Conservation (phyloP, 2,888 invertebrate genomes). For the Drosophila monieri region DNA sequence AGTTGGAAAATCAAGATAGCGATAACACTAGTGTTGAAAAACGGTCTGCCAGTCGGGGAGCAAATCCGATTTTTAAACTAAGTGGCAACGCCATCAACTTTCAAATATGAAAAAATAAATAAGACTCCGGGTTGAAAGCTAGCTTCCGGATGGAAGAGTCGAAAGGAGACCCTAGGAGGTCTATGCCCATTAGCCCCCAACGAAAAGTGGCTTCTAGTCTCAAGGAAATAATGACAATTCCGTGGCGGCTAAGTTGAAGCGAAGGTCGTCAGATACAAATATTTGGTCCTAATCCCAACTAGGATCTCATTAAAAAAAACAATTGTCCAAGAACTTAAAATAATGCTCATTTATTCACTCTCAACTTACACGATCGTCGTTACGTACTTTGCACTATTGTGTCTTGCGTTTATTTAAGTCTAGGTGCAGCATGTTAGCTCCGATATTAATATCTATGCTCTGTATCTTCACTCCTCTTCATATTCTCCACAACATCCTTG, state of each 20-base stretch:
- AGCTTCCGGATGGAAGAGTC: neutral
- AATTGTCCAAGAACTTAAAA: constrained; percentile 35
- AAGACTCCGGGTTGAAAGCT: neutral
- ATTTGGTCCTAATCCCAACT: too few relatives aligned
- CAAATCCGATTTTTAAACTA: too few relatives aligned
- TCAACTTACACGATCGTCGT: constrained; percentile 63
- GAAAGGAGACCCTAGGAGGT: too few relatives aligned
- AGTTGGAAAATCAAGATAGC: neutral
- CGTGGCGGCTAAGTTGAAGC: too few relatives aligned
- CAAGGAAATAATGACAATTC: too few relatives aligned
- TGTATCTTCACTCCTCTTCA: constrained; percentile 6
- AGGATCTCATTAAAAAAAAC: neutral
- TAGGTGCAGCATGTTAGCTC: constrained; percentile 52
- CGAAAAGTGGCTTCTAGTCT: too few relatives aligned
- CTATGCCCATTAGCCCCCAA: too few relatives aligned
- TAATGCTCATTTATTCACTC: constrained; percentile 64
- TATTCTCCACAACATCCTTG: constrained; percentile 20
- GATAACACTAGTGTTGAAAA: neutral
- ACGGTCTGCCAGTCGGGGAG: neutral
- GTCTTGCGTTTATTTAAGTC: constrained; percentile 65
- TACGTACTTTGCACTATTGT: constrained; percentile 73
- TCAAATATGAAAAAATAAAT: neutral
- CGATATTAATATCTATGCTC: constrained; percentile 45
- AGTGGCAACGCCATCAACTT: neutral
- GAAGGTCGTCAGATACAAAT: too few relatives aligned